These are phyloP conservation scores for Agriopis marginaria DNA, from an alignment of 2,888 invertebrate species.

Conservation along the genomic window DNA sequence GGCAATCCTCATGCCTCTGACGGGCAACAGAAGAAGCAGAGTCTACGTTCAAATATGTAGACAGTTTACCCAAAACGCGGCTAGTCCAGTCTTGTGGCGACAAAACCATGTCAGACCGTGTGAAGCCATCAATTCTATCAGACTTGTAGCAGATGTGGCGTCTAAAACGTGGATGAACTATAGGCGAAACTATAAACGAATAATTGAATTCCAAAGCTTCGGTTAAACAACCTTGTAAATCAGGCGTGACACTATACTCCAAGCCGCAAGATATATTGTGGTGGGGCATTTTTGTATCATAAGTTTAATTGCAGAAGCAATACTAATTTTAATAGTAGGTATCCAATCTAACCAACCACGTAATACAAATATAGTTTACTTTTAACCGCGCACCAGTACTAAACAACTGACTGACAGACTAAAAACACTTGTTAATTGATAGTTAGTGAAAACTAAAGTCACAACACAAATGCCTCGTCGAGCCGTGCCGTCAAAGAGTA, in stretches of 20 bases:
- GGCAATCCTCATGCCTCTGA: constrained; percentile 88
- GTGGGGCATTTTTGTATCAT: constrained; percentile 60
- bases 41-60: constrained; percentile 93
- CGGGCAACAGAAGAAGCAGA: constrained; percentile 84
- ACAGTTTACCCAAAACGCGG: constrained; percentile 92
- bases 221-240: constrained; percentile 87
- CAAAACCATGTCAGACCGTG: constrained; percentile 93
- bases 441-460: no score
- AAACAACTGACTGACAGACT: no score
- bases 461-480: no score
- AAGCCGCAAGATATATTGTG: constrained; percentile 89
- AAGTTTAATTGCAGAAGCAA: not conserved
- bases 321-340: not conserved
- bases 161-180: constrained; percentile 91
- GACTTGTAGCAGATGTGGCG: constrained; percentile 84
- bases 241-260: constrained; percentile 87
- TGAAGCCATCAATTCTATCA: constrained; percentile 89
- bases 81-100: constrained; percentile 93
- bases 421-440: no score
- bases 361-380: not conserved
- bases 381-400: no score
- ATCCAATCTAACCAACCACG: not conserved
- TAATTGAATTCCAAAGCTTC: constrained; percentile 87
- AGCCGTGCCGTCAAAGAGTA: no score
- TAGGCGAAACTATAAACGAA: constrained; percentile 91